A percentile compares a stretch with the other conserved stretches of the same genome.
phyloP scores from a whole-genome alignment of 2,888 invertebrate genomes.

The Gerosis bhagava region DNA sequence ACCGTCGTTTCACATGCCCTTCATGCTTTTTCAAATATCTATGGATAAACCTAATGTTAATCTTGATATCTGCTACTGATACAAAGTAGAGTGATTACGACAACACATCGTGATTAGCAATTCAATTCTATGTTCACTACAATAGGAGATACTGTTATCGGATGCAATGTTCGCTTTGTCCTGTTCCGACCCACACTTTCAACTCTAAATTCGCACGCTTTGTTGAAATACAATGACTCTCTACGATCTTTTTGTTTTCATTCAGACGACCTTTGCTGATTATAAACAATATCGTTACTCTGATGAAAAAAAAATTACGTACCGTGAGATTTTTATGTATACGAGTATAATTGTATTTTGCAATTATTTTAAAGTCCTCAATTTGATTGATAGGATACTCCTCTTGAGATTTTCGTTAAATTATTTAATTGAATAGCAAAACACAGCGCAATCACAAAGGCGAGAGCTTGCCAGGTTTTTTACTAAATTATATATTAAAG shows the following conservation, averaged over 20 bases:
- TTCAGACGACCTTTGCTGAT: constrained; percentile 80
- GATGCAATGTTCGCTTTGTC: constrained; percentile 37
- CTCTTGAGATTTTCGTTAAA: no score
- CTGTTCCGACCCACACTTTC: constrained; percentile 71
- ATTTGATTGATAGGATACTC: no score
- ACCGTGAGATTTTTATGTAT: constrained; percentile 71
- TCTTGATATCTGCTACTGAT: no score
- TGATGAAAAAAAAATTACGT: constrained; percentile 73
- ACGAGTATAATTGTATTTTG: constrained; percentile 57
- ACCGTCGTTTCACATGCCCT: no score
- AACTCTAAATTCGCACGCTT: constrained; percentile 73
- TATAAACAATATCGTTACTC: constrained; percentile 73
- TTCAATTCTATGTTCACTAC: constrained; percentile 16
- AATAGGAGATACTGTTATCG: constrained; percentile 27
- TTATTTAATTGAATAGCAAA: no score
- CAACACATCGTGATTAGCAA: constrained; percentile 21
- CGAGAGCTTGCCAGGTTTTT: no score
- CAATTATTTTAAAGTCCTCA: no score
- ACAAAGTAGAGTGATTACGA: constrained; percentile 6
- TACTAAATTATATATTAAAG: no score
- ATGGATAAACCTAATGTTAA: no score
- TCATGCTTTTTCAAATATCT: no score
- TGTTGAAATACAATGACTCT: constrained; percentile 75
- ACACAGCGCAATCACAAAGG: no score
- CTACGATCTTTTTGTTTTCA: constrained; percentile 79